These are phyloP conservation scores for Neoascia interrupta DNA, from an alignment of 2,888 invertebrate species.

Conservation along the genomic window DNA sequence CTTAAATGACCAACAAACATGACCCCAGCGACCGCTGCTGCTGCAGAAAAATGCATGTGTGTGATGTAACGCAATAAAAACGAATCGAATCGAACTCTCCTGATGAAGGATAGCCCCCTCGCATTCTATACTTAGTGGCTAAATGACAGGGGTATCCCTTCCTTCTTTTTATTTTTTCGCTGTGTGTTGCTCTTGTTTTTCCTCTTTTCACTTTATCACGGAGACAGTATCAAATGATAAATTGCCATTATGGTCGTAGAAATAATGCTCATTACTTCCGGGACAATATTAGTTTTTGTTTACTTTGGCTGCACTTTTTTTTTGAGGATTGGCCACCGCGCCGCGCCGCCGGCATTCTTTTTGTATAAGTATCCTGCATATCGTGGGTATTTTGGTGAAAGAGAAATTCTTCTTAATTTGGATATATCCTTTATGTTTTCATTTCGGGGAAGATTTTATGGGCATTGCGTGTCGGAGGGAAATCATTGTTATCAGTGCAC, in stretches of 20 bases:
- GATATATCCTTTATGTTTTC: conserved; percentile 23
- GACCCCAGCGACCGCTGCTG: conserved; percentile 26
- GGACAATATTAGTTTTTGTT: conserved; percentile 63
- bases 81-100: conserved; percentile 44
- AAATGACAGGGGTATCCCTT: conserved; percentile 30
- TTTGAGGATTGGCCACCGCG: conserved; percentile 26
- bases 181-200: neutral
- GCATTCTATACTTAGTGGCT: conserved; percentile 27
- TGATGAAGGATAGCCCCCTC: conserved; percentile 12
- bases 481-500: conserved; percentile 36
- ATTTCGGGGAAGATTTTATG: neutral
- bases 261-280: conserved; percentile 66
- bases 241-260: conserved; percentile 48
- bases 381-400: conserved; percentile 5
- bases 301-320: conserved; percentile 22
- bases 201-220: conserved; percentile 3
- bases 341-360: conserved; percentile 14
- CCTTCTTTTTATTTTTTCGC: conserved; percentile 4
- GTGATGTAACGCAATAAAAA: conserved; percentile 23
- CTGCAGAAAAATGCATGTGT: conserved; percentile 3
- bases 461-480: conserved; percentile 48
- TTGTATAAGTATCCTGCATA: conserved; percentile 27
- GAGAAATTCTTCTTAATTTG: conserved; percentile 41
- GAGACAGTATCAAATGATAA: conserved; percentile 57
- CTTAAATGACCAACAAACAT: conserved; percentile 61